Conservation (phyloP, 2,797 vertebrate genomes). For the Acanthurus tractus region DNA sequence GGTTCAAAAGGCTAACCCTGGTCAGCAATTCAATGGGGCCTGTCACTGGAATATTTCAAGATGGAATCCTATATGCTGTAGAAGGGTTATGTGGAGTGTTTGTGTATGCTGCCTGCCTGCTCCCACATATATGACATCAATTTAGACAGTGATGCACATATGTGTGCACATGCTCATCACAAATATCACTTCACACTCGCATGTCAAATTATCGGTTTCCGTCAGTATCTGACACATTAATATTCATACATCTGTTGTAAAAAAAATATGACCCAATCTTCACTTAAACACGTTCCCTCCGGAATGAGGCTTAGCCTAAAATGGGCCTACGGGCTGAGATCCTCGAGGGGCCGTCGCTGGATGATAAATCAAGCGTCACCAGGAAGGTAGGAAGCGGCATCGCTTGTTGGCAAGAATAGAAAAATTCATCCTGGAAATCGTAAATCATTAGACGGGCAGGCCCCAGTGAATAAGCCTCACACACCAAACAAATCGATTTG, state of each 20-base stretch:
- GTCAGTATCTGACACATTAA: slow-evolving; percentile 60
- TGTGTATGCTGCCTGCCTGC: slow-evolving; percentile 21
- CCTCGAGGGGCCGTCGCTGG: slow-evolving; percentile 55
- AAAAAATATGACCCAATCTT: slow-evolving; percentile 61
- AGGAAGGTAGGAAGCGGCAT: slow-evolving; percentile 73
- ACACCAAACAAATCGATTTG: slow-evolving; percentile 80
- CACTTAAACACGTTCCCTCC: slow-evolving; percentile 49
- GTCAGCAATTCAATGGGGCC: slow-evolving; percentile 58
- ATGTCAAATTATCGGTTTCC: slow-evolving; percentile 54
- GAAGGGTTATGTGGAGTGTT: slow-evolving; percentile 17
- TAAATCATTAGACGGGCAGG: slow-evolving; percentile 79
- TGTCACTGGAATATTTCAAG: slow-evolving; percentile 57
- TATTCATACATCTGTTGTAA: slow-evolving; percentile 56
- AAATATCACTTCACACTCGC: slow-evolving; percentile 32
- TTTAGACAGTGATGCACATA: slow-evolving; percentile 11
- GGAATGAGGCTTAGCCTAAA: slow-evolving; percentile 66
- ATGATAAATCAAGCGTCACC: slow-evolving; percentile 81
- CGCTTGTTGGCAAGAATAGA: slow-evolving; percentile 81
- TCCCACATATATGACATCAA: slow-evolving; percentile 10
- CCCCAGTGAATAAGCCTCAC: slow-evolving; percentile 73
- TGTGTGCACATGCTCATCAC: not conserved
- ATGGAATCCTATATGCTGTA: slow-evolving; percentile 39
- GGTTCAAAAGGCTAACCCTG: slow-evolving; percentile 68
- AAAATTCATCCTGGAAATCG: slow-evolving; percentile 80
- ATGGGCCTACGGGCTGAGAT: slow-evolving; percentile 52